Conservation (phyloP, 2,888 invertebrate genomes). For the Acanthosepion esculentum region DNA sequence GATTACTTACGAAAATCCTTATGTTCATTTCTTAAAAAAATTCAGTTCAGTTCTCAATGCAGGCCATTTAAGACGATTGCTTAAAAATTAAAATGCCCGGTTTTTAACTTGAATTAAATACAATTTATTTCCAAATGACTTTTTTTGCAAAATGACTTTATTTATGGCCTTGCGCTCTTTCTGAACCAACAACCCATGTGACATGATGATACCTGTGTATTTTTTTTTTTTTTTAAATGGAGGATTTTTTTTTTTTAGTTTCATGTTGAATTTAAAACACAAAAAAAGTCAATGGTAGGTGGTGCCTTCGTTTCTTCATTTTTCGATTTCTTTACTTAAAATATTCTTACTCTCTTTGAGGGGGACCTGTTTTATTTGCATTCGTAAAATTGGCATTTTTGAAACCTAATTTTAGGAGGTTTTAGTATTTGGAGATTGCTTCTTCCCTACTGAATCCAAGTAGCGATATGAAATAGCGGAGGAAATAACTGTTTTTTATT, state of each 20-base stretch:
- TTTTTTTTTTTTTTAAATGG: not conserved
- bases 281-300: no score
- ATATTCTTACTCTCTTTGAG: no score
- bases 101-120: not conserved
- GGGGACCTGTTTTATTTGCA: no score
- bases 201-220: not conserved
- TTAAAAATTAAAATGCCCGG: not conserved
- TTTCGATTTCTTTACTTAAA: no score
- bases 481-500: no score
- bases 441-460: no score
- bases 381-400: no score
- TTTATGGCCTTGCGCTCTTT: not conserved
- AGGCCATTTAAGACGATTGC: not conserved
- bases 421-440: no score
- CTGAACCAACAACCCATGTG: conserved; percentile 6
- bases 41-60: not conserved
- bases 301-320: no score
- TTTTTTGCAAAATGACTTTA: conserved; percentile 33
- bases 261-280: not conserved
- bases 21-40: not conserved
- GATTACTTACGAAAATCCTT: not conserved
- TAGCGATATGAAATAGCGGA: no score
- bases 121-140: not conserved
- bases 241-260: conserved; percentile 33
- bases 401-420: no score